phyloP scores from a whole-genome alignment of 2,888 invertebrate genomes.

The Nymphalis urticae region DNA sequence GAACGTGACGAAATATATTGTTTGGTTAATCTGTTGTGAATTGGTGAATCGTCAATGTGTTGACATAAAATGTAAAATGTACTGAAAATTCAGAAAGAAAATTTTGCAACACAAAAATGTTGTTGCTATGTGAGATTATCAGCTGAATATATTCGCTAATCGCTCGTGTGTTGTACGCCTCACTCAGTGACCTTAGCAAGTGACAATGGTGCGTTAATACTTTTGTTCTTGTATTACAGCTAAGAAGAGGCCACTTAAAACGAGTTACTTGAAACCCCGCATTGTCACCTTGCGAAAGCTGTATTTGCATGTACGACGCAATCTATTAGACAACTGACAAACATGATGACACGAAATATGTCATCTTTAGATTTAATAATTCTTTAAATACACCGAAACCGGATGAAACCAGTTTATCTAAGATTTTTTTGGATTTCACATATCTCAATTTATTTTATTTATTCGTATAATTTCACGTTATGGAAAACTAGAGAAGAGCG shows the following conservation, averaged over 20 bases:
- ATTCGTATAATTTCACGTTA: no score
- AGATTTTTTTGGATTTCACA: background rate
- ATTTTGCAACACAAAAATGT: no score
- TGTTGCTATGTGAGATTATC: no score
- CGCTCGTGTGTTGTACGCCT: constrained; percentile 17
- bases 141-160: constrained; percentile 6
- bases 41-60: no score
- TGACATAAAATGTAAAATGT: no score
- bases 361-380: constrained; percentile 14
- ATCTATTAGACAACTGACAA: constrained; percentile 38
- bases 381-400: background rate
- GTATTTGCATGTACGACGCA: constrained; percentile 39
- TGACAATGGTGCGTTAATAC: constrained; percentile 68
- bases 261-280: constrained; percentile 49
- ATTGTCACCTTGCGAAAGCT: constrained; percentile 59
- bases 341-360: constrained; percentile 34
- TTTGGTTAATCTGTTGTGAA: no score
- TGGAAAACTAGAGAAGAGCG: no score
- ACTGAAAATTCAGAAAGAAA: no score
- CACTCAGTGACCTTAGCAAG: constrained; percentile 53
- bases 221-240: constrained; percentile 61
- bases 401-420: background rate
- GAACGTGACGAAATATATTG: no score
- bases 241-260: constrained; percentile 57
- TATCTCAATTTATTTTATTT: no score